A percentile compares a stretch with the other conserved stretches of the same genome.
Evolutionary conservation across 1,140 invertebrate species (phyloP).

Genomic region (Aphelinus certus): DNA sequence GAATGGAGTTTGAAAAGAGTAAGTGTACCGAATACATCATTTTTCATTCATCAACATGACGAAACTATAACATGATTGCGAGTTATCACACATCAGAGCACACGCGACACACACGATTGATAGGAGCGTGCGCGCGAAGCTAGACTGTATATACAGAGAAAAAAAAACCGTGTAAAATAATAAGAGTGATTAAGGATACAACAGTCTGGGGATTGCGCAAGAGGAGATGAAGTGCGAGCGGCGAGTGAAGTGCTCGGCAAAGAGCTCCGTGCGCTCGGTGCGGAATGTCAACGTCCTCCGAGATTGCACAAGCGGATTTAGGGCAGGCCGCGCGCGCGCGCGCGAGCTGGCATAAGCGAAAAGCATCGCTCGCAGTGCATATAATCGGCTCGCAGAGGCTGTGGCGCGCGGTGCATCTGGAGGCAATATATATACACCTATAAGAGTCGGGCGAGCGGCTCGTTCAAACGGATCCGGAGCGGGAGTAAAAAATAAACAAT

Average conservation of each 20-base stretch:
- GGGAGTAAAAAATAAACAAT: conserved; percentile 16
- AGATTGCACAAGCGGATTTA: conserved; percentile 19
- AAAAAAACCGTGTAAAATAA: too few relatives aligned
- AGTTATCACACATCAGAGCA: too few relatives aligned
- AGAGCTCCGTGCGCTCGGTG: too few relatives aligned
- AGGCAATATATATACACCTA: background rate
- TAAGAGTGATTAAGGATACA: too few relatives aligned
- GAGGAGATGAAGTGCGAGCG: background rate
- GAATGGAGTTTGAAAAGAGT: too few relatives aligned
- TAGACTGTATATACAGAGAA: too few relatives aligned
- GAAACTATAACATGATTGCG: too few relatives aligned
- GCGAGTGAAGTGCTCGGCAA: background rate
- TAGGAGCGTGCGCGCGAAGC: too few relatives aligned
- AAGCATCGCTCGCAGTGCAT: background rate
- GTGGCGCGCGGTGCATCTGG: conserved; percentile 1
- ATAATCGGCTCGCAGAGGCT: background rate
- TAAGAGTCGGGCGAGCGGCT: background rate
- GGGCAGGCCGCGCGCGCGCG: background rate
- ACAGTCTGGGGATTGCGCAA: too few relatives aligned
- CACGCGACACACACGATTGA: too few relatives aligned
- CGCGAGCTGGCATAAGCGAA: background rate
- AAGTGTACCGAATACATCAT: too few relatives aligned
- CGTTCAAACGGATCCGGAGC: conserved; percentile 3
- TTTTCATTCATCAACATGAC: too few relatives aligned
- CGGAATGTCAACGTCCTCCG: conserved; percentile 18